Conservation (phyloP, 2,888 invertebrate species). For the Papilio protenor region DNA sequence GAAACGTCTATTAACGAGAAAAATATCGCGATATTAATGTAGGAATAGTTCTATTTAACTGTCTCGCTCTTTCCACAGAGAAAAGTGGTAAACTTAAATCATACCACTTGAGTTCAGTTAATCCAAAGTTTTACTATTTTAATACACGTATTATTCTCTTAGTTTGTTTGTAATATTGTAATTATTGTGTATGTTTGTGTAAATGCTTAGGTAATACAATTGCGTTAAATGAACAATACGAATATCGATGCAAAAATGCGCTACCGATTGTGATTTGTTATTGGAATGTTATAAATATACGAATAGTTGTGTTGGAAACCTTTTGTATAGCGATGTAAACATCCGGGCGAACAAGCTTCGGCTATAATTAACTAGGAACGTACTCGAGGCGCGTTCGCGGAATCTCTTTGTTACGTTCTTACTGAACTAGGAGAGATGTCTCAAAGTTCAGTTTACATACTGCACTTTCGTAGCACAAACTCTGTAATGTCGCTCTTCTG, state of each 20-base stretch:
- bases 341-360: neutral
- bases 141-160: too few species aligned
- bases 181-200: neutral
- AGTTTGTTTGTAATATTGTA: too few species aligned
- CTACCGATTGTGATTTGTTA: neutral
- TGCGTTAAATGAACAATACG: neutral
- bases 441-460: neutral
- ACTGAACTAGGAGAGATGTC: neutral
- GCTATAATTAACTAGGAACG: slow-evolving; percentile 23
- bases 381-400: neutral
- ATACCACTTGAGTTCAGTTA: too few species aligned
- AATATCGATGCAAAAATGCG: slow-evolving; percentile 6
- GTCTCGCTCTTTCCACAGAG: too few species aligned
- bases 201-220: neutral
- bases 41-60: too few species aligned
- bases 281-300: neutral
- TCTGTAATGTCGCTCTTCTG: neutral
- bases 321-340: slow-evolving; percentile 3
- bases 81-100: too few species aligned
- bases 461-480: neutral
- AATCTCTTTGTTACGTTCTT: neutral
- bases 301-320: neutral
- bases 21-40: too few species aligned
- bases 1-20: too few species aligned
- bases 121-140: too few species aligned